A percentile compares a stretch with the other conserved stretches of the same genome.
Evolutionary conservation across 2,888 invertebrate genomes (phyloP).

Genomic region (Leuctra nigra): DNA sequence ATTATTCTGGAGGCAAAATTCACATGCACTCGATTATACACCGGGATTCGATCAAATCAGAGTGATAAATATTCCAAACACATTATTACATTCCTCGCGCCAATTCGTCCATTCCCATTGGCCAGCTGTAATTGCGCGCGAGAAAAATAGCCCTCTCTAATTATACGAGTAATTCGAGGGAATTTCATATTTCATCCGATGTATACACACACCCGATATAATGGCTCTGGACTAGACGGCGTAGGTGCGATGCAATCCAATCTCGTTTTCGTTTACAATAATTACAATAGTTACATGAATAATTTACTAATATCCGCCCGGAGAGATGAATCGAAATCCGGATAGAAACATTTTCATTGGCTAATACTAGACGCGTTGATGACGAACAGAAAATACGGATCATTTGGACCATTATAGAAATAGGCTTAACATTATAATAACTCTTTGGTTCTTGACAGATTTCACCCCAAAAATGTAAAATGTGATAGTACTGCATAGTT

Average conservation of each 20-base stretch:
- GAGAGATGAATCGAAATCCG: too few relatives aligned
- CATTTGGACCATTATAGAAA: too few relatives aligned
- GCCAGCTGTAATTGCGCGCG: conserved; percentile 5
- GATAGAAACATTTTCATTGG: too few relatives aligned
- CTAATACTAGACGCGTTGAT: too few relatives aligned
- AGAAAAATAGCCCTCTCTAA: conserved; percentile 11
- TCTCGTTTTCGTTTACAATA: conserved; percentile 9
- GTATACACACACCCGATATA: neutral
- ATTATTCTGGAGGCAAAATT: too few relatives aligned
- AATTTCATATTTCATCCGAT: conserved; percentile 11
- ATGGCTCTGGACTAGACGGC: neutral
- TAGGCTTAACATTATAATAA: too few relatives aligned
- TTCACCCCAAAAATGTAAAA: too few relatives aligned
- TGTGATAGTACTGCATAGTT: too few relatives aligned
- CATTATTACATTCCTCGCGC: neutral
- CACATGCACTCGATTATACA: too few relatives aligned
- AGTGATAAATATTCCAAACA: conserved; percentile 4
- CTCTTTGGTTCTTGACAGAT: too few relatives aligned
- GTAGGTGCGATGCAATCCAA: neutral
- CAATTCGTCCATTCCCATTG: conserved; percentile 8
- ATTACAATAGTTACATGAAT: conserved; percentile 10
- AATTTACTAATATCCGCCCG: conserved; percentile 11
- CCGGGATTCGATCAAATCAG: too few relatives aligned
- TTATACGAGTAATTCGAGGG: neutral
- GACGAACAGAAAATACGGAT: too few relatives aligned